Base-by-base conservation (phyloP, 2,797 vertebrate genomes). In the Acomys russatus region DNA sequence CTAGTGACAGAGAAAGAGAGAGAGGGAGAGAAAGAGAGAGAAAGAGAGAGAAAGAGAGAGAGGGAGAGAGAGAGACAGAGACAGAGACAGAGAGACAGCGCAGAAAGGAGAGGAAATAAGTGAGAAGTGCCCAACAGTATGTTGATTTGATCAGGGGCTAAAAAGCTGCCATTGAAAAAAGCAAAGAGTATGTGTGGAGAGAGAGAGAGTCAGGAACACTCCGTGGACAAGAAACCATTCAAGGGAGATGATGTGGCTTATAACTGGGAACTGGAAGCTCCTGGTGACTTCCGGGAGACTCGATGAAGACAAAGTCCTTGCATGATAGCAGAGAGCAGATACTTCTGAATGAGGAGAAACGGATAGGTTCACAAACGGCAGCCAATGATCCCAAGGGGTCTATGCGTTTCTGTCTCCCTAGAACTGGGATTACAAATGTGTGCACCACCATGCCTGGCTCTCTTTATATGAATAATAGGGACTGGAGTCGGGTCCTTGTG, bases 221-320 rank as follows among this genome's bases (percentile, higher is more conserved):
- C 22, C 90, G 44, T 44, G 80, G 83, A 95, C 23, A 92, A 95
- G 77, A 95, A 86, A n/a, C 9, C 56, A 64, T 80, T 88, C 74
- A 91, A 84, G n/a, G 84, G 94, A 88, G 68, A 9, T 49, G 71
- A 74, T 11, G 3, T 59, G 59, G 93, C 54, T 74, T 91, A 12
- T 84, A 71, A 77, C 38, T 71, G 85, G 54, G 88, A 96, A 73
- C 12, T 10, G 28, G 70, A 94, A 92, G 76, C 94, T 91, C 71
- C 10, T n/a, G 63, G 56, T 38, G 25, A 91, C 82, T 90, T 86
- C 25, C 33, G 59, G 68, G 59, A 56, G 64, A 89, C 9, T 88
- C 76, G 77, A 2, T 35, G 78, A 6, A 84, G 91, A 54, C 51
- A 28, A 25, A 35, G 20, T 35, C 15, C 44, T 33, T 25, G 28